Evolutionary conservation across 2,113 vertebrate genomes (phyloP).

Genomic region (Lycocorax pyrrhopterus): DNA sequence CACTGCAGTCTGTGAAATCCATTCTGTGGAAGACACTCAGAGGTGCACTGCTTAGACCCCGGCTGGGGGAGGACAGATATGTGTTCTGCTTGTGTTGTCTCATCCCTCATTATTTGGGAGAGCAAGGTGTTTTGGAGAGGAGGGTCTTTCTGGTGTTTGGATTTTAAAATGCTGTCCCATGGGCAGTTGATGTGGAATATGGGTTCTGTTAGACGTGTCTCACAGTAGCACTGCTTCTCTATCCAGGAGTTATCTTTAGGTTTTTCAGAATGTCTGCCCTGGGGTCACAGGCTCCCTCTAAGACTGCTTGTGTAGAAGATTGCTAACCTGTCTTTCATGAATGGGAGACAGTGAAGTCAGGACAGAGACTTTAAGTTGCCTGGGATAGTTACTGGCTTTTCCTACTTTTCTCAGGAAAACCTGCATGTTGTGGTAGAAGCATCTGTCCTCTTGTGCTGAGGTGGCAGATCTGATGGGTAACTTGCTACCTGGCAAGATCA

Average conservation of each 20-base stretch:
- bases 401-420: neutral
- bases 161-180: neutral
- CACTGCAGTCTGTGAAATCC: neutral
- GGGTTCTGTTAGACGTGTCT: neutral
- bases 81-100: neutral
- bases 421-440: neutral
- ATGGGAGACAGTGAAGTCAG: neutral
- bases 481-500: neutral
- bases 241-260: neutral
- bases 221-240: neutral
- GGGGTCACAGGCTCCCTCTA: neutral
- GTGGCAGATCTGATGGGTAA: neutral
- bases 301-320: neutral
- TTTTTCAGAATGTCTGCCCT: conserved; percentile 20
- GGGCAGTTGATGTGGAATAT: neutral
- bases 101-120: neutral
- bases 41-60: neutral
- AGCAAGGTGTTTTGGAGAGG: neutral
- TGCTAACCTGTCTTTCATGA: neutral
- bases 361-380: neutral
- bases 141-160: neutral
- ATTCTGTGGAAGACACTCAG: neutral
- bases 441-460: neutral
- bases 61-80: neutral
- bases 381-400: neutral